phyloP scores from a whole-genome alignment of 2,888 invertebrate genomes.

The Aricia artaxerxes region DNA sequence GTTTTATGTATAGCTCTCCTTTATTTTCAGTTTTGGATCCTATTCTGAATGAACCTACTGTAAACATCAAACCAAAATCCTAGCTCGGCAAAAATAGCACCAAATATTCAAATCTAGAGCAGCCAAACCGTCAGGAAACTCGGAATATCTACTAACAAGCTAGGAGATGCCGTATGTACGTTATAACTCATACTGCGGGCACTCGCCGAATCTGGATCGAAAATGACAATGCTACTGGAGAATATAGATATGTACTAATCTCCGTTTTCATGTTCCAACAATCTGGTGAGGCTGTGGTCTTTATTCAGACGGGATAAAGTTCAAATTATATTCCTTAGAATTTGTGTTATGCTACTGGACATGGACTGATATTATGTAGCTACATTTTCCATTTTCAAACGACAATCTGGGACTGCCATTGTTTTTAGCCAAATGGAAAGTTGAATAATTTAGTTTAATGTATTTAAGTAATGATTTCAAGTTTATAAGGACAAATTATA shows the following conservation, averaged over 20 bases:
- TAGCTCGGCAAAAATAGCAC: not conserved
- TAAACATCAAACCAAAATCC: not conserved
- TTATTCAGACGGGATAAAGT: not conserved
- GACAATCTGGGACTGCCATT: no score
- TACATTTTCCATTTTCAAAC: no score
- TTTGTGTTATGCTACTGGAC: no score
- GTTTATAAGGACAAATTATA: no score
- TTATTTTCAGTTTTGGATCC: no score
- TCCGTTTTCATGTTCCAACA: not conserved
- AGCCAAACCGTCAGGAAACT: not conserved
- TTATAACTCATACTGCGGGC: not conserved
- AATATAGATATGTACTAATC: not conserved
- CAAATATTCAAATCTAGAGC: conserved; percentile 12
- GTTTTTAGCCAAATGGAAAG: no score
- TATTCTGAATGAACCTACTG: not conserved
- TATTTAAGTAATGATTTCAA: no score
- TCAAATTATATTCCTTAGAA: not conserved
- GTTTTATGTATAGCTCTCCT: no score
- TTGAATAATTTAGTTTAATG: no score
- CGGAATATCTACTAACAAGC: not conserved
- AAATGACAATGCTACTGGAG: not conserved
- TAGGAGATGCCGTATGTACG: not conserved
- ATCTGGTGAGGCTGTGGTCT: not conserved
- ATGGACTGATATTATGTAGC: no score
- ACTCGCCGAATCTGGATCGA: not conserved